phyloP scores from a whole-genome alignment of 2,113 vertebrate species.

The Chunga burmeisteri region DNA sequence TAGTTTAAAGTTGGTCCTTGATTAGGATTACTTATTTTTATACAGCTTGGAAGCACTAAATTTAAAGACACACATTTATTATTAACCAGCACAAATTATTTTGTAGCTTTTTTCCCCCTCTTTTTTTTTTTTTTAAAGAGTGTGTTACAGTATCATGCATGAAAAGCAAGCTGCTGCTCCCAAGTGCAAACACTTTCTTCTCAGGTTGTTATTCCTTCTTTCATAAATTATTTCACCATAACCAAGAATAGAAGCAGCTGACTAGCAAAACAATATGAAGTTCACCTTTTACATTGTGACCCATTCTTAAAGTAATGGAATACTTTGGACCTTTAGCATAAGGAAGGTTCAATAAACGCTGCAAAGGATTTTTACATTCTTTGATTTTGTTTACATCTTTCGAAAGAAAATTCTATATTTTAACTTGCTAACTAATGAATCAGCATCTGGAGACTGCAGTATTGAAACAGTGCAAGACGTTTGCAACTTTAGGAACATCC shows the following conservation, averaged over 20 bases:
- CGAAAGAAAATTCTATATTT: constrained; percentile 32
- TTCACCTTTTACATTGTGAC: not conserved
- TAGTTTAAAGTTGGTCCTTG: constrained; percentile 73
- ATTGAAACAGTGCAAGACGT: constrained; percentile 33
- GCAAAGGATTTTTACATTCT: constrained; percentile 70
- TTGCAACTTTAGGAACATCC: not conserved
- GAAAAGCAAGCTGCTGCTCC: constrained; percentile 50
- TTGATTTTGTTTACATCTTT: constrained; percentile 67
- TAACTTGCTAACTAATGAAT: not conserved
- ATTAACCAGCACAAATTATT: constrained; percentile 41
- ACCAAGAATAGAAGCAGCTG: not conserved
- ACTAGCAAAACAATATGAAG: not conserved
- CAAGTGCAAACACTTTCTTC: not conserved
- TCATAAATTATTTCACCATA: not conserved
- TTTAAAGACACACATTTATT: constrained; percentile 54
- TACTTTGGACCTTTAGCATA: constrained; percentile 74
- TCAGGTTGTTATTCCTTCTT: not conserved
- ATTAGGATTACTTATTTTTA: constrained; percentile 45
- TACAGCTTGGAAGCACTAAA: constrained; percentile 65
- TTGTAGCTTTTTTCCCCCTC: not conserved
- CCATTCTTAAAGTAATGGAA: not conserved
- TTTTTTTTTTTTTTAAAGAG: not conserved
- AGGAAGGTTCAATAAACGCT: constrained; percentile 44
- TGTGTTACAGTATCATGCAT: constrained; percentile 41
- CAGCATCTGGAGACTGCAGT: constrained; percentile 26